Conservation (phyloP, 2,113 vertebrate genomes). For the Leucoraja erinaceus region DNA sequence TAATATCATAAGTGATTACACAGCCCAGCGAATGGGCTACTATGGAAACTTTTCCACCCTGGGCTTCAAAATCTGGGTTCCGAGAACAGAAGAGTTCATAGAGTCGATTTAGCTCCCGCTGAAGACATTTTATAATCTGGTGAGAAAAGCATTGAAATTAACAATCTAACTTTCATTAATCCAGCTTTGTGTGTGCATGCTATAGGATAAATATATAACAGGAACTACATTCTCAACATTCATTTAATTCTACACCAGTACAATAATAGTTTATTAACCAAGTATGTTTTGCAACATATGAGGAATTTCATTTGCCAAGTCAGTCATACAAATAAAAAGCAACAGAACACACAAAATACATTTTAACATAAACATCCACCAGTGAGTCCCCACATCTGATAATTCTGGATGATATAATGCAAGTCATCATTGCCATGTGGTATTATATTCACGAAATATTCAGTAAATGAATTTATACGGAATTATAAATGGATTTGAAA, state of each 20-base stretch:
- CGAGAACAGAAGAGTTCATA: constrained; percentile 94
- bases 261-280: no score
- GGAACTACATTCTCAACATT: not conserved
- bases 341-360: no score
- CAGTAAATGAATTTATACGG: not conserved
- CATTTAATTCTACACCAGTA: not conserved
- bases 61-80: constrained; percentile 85
- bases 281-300: no score
- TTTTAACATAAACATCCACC: no score
- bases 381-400: not conserved
- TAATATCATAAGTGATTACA: constrained; percentile 95
- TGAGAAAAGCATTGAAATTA: not conserved
- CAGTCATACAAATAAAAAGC: no score
- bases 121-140: constrained; percentile 91
- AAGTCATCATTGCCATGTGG: not conserved
- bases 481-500: constrained; percentile 12
- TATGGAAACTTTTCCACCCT: constrained; percentile 90
- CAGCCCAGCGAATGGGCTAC: constrained; percentile 94
- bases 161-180: not conserved
- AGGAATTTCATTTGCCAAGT: no score
- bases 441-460: not conserved
- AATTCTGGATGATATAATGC: not conserved
- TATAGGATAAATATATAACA: not conserved
- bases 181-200: no score
- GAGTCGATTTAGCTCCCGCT: constrained; percentile 87